A percentile compares a stretch with the other conserved stretches of the same genome.
Evolutionary conservation across 2,888 invertebrate genomes (phyloP).

Genomic region (Drosophila nr. perissopoda): DNA sequence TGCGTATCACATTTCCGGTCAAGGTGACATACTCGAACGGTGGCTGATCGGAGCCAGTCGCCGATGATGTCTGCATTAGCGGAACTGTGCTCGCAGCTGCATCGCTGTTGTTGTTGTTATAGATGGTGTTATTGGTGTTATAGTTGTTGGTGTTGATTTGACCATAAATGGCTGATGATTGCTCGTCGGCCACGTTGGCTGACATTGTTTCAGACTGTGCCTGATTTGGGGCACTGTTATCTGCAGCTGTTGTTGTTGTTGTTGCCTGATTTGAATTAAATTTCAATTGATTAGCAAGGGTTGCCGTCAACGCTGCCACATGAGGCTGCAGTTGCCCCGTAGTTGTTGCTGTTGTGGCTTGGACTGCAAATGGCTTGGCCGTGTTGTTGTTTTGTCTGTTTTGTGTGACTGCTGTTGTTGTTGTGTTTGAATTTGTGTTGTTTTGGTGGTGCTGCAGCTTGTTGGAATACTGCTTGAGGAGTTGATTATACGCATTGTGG

Average conservation of each 20-base stretch:
- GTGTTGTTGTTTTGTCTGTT: slow-evolving; percentile 55
- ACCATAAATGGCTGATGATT: slow-evolving; percentile 66
- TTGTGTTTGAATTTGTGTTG: slow-evolving; percentile 33
- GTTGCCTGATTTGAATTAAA: slow-evolving; percentile 82
- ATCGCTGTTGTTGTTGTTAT: slow-evolving; percentile 36
- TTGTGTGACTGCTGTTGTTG: slow-evolving; percentile 43
- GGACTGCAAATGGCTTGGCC: slow-evolving; percentile 48
- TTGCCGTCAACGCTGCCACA: slow-evolving; percentile 79
- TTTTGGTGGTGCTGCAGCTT: slow-evolving; percentile 69
- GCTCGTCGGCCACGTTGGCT: slow-evolving; percentile 72
- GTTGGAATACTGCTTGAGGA: slow-evolving; percentile 83
- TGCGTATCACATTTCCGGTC: slow-evolving; percentile 85
- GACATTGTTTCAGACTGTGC: slow-evolving; percentile 52
- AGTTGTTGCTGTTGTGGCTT: slow-evolving; percentile 20
- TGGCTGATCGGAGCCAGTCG: slow-evolving; percentile 65
- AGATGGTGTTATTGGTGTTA: slow-evolving; percentile 10
- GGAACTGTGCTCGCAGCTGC: slow-evolving; percentile 46
- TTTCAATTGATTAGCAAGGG: slow-evolving; percentile 83
- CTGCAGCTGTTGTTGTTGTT: slow-evolving; percentile 41
- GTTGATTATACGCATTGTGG: slow-evolving; percentile 82
- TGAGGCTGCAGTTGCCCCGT: slow-evolving; percentile 61
- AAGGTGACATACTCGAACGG: slow-evolving; percentile 84
- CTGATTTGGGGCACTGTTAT: slow-evolving; percentile 24
- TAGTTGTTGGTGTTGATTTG: slow-evolving; percentile 58
- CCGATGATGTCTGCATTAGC: slow-evolving; percentile 38